These are phyloP conservation scores for Euplexia lucipara DNA, from an alignment of 2,888 invertebrate genomes.

Conservation along the genomic window DNA sequence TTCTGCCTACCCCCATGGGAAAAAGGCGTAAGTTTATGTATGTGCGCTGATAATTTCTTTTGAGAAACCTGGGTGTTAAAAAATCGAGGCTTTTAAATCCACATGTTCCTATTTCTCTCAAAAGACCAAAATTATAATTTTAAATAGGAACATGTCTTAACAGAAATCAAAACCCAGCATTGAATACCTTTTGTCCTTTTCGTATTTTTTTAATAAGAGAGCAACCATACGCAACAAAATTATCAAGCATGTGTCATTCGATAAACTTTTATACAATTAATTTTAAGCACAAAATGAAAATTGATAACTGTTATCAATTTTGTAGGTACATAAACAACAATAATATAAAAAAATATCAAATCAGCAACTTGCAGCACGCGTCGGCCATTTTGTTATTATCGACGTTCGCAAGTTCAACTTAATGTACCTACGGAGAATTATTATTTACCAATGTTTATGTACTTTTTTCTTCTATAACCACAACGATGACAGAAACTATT, in stretches of 20 bases:
- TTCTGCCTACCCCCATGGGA: too few relatives aligned
- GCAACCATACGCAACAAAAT: background rate
- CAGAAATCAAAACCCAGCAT: too few relatives aligned
- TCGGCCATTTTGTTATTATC: constrained; percentile 51
- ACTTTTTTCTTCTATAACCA: constrained; percentile 33
- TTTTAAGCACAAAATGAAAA: constrained; percentile 26
- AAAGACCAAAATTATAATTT: too few relatives aligned
- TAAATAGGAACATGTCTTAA: too few relatives aligned
- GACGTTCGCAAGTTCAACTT: constrained; percentile 9
- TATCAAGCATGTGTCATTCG: background rate
- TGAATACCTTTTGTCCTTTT: background rate
- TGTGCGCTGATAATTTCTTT: too few relatives aligned
- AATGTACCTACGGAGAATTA: constrained; percentile 6
- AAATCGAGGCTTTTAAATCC: too few relatives aligned
- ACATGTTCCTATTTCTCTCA: too few relatives aligned
- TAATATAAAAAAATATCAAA: constrained; percentile 27
- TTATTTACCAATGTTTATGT: constrained; percentile 20
- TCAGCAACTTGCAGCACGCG: constrained; percentile 52
- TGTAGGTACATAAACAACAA: background rate
- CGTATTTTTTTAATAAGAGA: background rate
- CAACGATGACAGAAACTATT: constrained; percentile 24
- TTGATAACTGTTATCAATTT: constrained; percentile 39
- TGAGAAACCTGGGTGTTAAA: too few relatives aligned
- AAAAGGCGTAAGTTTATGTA: too few relatives aligned
- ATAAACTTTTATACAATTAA: constrained; percentile 16